Conservation (phyloP, 2,888 invertebrate genomes). For the Lasioglossum vierecki region DNA sequence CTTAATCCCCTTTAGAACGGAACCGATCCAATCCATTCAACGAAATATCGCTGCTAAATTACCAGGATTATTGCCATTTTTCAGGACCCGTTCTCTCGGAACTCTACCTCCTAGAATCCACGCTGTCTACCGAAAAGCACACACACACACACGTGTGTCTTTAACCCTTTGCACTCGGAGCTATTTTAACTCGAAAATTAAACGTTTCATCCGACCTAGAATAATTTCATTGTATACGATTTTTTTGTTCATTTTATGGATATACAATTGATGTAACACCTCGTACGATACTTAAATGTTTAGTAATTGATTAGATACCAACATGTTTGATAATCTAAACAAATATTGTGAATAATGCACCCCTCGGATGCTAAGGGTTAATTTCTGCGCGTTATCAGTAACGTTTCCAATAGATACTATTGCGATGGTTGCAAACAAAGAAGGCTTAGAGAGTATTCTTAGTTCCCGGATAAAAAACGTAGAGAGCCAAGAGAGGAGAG, state of each 20-base stretch:
- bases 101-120: background rate
- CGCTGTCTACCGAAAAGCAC: background rate
- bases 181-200: too few relatives aligned
- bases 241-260: too few relatives aligned
- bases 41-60: background rate
- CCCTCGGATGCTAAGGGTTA: too few relatives aligned
- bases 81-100: background rate
- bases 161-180: background rate
- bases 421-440: constrained; percentile 42
- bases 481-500: background rate
- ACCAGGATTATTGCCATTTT: background rate
- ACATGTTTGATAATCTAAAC: too few relatives aligned
- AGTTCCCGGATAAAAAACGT: constrained; percentile 40
- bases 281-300: too few relatives aligned
- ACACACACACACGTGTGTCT: background rate
- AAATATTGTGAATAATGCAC: too few relatives aligned
- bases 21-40: background rate
- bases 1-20: constrained; percentile 47
- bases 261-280: too few relatives aligned
- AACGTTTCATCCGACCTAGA: too few relatives aligned
- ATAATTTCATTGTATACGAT: too few relatives aligned
- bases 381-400: background rate
- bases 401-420: background rate
- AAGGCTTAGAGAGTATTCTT: constrained; percentile 47
- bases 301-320: too few relatives aligned